A percentile compares a stretch with the other conserved stretches of the same genome.
Evolutionary conservation across 92 coral and sea anemone species (phyloP).

Genomic region (Porites rus): DNA sequence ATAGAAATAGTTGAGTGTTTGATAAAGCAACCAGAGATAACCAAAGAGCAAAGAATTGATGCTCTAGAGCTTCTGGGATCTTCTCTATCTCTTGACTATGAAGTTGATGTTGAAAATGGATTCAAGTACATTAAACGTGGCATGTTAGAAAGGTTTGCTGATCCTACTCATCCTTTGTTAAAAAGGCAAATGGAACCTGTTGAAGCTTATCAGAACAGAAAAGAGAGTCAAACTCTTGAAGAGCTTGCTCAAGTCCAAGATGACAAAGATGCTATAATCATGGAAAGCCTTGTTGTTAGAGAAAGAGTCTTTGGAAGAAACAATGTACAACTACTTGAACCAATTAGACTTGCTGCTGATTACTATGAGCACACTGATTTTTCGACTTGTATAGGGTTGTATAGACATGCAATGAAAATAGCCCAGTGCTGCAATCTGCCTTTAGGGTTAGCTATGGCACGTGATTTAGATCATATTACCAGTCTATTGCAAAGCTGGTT

Average conservation of each 20-base stretch:
- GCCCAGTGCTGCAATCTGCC: constrained; percentile 61
- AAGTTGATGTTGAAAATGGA: constrained; percentile 20
- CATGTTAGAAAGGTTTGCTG: constrained; percentile 53
- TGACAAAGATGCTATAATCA: constrained; percentile 54
- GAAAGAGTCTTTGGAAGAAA: constrained; percentile 69
- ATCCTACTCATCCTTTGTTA: background rate
- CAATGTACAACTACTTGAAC: constrained; percentile 58
- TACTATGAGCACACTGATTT: too few relatives aligned
- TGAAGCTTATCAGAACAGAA: constrained; percentile 64
- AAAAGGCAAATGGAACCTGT: constrained; percentile 57
- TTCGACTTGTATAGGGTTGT: constrained; percentile 30
- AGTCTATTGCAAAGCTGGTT: constrained; percentile 55
- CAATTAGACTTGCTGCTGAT: constrained; percentile 66
- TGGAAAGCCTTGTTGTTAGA: constrained; percentile 71
- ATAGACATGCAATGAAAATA: constrained; percentile 75
- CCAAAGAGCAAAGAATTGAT: constrained; percentile 41
- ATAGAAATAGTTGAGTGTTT: constrained; percentile 70
- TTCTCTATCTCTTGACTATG: background rate
- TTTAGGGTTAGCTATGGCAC: constrained; percentile 39
- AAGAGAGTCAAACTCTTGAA: constrained; percentile 65
- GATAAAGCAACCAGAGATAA: constrained; percentile 39
- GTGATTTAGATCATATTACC: constrained; percentile 63
- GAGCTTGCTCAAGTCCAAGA: constrained; percentile 54
- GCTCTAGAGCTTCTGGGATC: constrained; percentile 76
- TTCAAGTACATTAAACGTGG: constrained; percentile 61